A percentile compares a stretch with the other conserved stretches of the same genome.
These are phyloP conservation scores for Chelonoidis abingdonii DNA, from an alignment of 2,113 vertebrate species.

Conservation along the genomic window DNA sequence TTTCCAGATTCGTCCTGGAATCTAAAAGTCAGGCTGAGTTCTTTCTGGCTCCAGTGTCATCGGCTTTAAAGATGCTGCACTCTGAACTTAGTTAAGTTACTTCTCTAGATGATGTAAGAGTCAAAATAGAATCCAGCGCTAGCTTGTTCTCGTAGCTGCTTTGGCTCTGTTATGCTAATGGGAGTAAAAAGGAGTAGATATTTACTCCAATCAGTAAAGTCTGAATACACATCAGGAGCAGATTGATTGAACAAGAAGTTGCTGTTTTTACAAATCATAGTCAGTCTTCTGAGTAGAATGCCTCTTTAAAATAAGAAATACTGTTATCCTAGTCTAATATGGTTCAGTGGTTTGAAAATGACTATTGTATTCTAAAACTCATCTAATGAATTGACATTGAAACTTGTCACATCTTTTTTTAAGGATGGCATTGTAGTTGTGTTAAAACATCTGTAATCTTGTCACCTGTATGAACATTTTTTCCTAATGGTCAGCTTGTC, in stretches of 20 bases:
- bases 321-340: slow-evolving; percentile 20
- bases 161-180: neutral
- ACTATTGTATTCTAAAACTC: slow-evolving; percentile 51
- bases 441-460: slow-evolving; percentile 74
- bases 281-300: neutral
- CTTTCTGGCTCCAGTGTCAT: neutral
- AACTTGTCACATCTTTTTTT: slow-evolving; percentile 51
- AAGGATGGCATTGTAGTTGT: slow-evolving; percentile 59
- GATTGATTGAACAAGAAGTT: neutral
- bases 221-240: neutral
- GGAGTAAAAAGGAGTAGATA: neutral
- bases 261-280: neutral
- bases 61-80: neutral
- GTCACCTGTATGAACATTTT: slow-evolving; percentile 67
- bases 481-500: slow-evolving; percentile 79
- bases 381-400: slow-evolving; percentile 71
- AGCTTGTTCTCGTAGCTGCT: neutral
- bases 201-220: neutral
- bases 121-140: neutral
- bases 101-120: neutral
- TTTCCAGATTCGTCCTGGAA: neutral
- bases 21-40: neutral
- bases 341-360: slow-evolving; percentile 61
- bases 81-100: neutral
- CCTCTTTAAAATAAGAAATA: slow-evolving; percentile 28